These are phyloP conservation scores for Hapalemur alaotrensis DNA, from an alignment of 2,797 vertebrate genomes.

Conservation along the genomic window DNA sequence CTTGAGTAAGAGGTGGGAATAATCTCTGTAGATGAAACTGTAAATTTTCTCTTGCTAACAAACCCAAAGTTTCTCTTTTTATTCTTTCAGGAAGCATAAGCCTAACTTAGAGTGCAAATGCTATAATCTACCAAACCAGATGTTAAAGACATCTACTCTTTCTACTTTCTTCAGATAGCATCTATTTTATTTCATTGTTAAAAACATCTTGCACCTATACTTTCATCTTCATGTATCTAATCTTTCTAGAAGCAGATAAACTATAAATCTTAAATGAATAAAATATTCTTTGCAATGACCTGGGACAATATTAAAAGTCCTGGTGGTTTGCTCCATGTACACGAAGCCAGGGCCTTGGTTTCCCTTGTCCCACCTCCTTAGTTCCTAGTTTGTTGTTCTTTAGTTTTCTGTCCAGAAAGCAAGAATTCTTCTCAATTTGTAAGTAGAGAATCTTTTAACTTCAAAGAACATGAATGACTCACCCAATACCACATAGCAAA, in stretches of 20 bases:
- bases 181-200: slow-evolving; percentile 31
- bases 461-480: slow-evolving; percentile 36
- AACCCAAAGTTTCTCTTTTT: slow-evolving; percentile 3
- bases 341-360: neutral
- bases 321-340: neutral
- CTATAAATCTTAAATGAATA: slow-evolving; percentile 51
- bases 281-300: slow-evolving; percentile 9
- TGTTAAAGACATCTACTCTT: slow-evolving; percentile 10
- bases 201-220: neutral
- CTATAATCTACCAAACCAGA: slow-evolving; percentile 4
- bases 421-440: slow-evolving; percentile 30
- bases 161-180: slow-evolving; percentile 1
- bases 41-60: neutral
- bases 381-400: neutral
- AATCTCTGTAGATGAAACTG: neutral
- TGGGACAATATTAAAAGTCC: neutral
- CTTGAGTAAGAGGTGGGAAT: neutral
- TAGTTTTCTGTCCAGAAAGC: neutral
- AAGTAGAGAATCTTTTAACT: neutral
- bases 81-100: neutral
- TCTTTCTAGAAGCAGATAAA: slow-evolving; percentile 1
- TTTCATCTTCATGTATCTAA: slow-evolving; percentile 39
- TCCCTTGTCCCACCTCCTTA: neutral
- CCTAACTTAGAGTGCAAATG: neutral
- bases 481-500: slow-evolving; percentile 16